Base-by-base conservation (phyloP, 2,888 invertebrate species). In the Glaucopsyche alexis region DNA sequence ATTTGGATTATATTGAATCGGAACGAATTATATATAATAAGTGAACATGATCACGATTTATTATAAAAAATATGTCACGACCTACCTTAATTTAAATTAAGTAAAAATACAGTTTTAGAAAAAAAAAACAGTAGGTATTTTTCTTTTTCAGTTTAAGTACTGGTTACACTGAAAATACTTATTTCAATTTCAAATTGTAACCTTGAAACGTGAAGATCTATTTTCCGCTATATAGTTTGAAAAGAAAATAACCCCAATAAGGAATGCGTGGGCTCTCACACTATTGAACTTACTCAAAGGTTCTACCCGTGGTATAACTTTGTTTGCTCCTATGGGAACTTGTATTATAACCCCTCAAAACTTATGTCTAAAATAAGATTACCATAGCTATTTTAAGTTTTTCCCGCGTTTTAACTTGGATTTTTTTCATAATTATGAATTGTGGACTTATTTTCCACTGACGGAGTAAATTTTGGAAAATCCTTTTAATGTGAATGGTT, bases 221-320 rank as follows among this genome's bases (percentile, higher is more conserved):
- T 52, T 52, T n/a, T 52, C 6, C n/a, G 7, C 16, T 7, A 16
- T 11, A 47, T 40, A 40, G 7, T 47, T n/a, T 2, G 16, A 11
- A 45, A n/a, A 69, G 47, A 42, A 69, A 47, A 29, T 29, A 60
- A 13, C 55, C 9, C 55, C 16, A 55, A n/a, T n/a, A 60, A 60
- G 60, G 11, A 13, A 29, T 4, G 11, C 29, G 29, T 60, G 19
- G 29, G 60, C 29, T 1, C 55, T 19, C 29, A 60, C 60, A 29
- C 60, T 60, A 60, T 60, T 60, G 60, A 60, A 60, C 60, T 60
- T 11, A 60, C 19, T 29, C 29, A 60, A 29, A 60, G 29, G 60
- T 29, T 13, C 60, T 19, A 9, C 55, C 2, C 7, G n/a, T n/a
- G 11, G 47, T 7, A 47, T 19, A 60, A 60, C 60, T 29, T 60